Evolutionary conservation across 2,888 invertebrate genomes (phyloP).

Genomic region (Graphium colonna): DNA sequence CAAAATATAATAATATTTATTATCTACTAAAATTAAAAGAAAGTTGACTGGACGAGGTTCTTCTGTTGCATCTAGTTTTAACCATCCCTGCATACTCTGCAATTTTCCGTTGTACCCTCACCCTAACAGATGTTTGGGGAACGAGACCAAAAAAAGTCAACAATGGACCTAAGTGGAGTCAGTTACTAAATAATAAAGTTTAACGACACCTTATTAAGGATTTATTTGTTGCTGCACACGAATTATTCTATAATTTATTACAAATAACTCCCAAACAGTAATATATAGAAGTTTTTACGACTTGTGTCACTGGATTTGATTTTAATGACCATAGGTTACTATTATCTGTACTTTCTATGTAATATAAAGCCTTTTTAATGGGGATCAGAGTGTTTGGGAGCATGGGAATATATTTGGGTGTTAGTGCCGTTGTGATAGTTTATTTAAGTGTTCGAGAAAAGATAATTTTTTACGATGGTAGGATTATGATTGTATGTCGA

Average conservation of each 20-base stretch:
- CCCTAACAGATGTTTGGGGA: constrained; percentile 63
- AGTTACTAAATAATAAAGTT: constrained; percentile 44
- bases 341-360: constrained; percentile 30
- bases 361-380: constrained; percentile 39
- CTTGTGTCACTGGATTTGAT: constrained; percentile 66
- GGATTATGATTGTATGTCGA: too few species aligned
- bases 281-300: constrained; percentile 46
- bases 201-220: constrained; percentile 68
- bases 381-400: too few species aligned
- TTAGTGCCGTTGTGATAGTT: constrained; percentile 1
- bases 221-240: constrained; percentile 68
- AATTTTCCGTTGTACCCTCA: constrained; percentile 35
- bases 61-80: too few species aligned
- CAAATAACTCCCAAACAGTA: constrained; percentile 62
- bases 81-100: constrained; percentile 32
- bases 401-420: constrained; percentile 20
- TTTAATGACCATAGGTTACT: constrained; percentile 50
- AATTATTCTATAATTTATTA: constrained; percentile 77
- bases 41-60: too few species aligned
- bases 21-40: too few species aligned
- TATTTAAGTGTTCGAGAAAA: too few species aligned
- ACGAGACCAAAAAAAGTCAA: constrained; percentile 49
- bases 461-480: too few species aligned
- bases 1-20: too few species aligned
- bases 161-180: constrained; percentile 69